Evolutionary conservation across 2,888 invertebrate species (phyloP), one percentile per base, ranked within the genome.

Genomic region (Uloborus plumipes): DNA sequence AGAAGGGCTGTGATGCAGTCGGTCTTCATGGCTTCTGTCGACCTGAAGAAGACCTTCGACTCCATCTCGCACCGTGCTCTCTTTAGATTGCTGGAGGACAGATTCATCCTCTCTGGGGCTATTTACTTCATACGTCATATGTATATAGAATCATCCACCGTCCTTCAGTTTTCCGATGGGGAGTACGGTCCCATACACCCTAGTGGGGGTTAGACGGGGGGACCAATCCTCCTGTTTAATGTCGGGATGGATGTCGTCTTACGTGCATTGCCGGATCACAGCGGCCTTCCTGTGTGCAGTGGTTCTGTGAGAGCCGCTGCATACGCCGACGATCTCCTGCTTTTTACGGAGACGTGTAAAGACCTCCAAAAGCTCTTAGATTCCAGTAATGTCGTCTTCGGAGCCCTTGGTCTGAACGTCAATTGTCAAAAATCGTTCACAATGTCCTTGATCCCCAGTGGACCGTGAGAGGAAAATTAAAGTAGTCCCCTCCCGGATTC

Each of bases 161-260:
- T 47, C 7, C 49, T 49, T 16, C 49, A 64, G 47, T 64, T 64
- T n/a, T 39, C 39, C 0, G 62, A 62, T 39, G 62, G 47, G 2
- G 9, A 13, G 16, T 62, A 18, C 47, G 62, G 47, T 18, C 53
- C 53, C 53, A 53, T 53, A 15, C 9, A 9, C 62, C 39, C 16
- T 39, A 16, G 11, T 9, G 1, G 47, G 62, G 39, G 31, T 31
- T 22, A 62, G 62, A 16, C 62, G 39, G 39, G 62, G 62, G n/a
- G 62, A 62, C 16, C 62, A 31, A 31, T 13, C 18, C 62, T 62
- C 13, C 62, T 62, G 22, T 62, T 62, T 31, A 62, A 62, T 18
- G n/a, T 39, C n/a, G 62, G n/a, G 47, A 31, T 62, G 9, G 16
- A 62, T 39, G 62, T 11, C 6, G 11, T 62, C 15, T 13, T 62